Base-by-base conservation (phyloP, 2,113 vertebrate species). In the Enhydra lutris region DNA sequence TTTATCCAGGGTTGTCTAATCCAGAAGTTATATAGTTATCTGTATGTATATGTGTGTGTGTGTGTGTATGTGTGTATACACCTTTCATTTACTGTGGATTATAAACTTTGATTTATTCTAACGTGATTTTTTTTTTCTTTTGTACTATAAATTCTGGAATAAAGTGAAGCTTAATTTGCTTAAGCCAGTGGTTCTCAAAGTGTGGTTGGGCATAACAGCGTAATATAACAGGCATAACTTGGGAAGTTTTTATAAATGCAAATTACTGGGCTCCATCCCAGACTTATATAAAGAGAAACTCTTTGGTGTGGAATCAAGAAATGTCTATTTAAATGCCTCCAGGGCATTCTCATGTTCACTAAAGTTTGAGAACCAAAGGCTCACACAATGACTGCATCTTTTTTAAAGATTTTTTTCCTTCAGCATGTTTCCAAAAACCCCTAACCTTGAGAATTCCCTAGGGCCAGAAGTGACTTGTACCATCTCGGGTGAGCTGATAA, bases 351-450 rank as follows among this genome's bases (percentile, higher is more conserved):
- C 1, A 11, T 71, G 31, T 8, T 71, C 52, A 65, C 36, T 63
- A 20, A 88, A 84, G 9, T 83, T 39, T 88, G 29, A 91, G 36
- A 91, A 47, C 6, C 11, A 55, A 1, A 82, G 23, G 6, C 24
- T 89, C 17, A 36, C 34, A 11, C 74, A 80, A 9, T n/a, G 13
- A 26, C 47, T 88, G 12, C 24, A 84, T 69, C 8, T 6, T 18
- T 59, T 86, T 88, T 69, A 1, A 65, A 95, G 61, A 71, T 47
- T 61, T 0, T 85, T 90, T 88, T 84, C 23, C 45, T 83, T 79
- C 9, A 24, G 17, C 0, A 21, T 31, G 12, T 42, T 79, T 89
- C 79, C 82, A 31, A 65, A 89, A 93, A 73, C 0, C 4, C 6
- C 7, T 34, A 71, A 65, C n/a, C 11, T 81, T 88, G 42, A 79